phyloP scores from a whole-genome alignment of 2,797 vertebrate species.

The Hirundo rustica region DNA sequence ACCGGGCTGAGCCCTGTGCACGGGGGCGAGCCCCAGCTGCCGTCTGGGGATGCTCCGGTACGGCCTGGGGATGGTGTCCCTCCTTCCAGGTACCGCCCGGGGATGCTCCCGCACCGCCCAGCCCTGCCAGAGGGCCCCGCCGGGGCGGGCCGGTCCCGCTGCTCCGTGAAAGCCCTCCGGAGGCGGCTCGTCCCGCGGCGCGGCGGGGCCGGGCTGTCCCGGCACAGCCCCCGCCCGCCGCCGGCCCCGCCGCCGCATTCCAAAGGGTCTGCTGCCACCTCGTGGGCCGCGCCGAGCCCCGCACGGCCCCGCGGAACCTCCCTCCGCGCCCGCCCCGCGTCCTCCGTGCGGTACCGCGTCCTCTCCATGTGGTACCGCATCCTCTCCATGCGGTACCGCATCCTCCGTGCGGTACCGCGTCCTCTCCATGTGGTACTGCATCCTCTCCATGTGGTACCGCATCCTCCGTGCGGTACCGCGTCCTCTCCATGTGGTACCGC shows the following conservation, averaged over 20 bases:
- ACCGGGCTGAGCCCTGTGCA: fast-evolving
- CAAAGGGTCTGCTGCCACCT: slow-evolving; percentile 77
- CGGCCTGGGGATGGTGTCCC: background rate
- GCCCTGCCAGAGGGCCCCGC: background rate
- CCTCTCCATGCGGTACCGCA: background rate
- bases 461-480: background rate
- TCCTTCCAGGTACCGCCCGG: background rate
- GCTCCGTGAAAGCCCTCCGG: background rate
- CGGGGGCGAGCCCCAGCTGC: fast-evolving
- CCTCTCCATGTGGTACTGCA: background rate
- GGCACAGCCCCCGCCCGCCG: background rate
- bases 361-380: too few species aligned
- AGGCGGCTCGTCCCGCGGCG: background rate
- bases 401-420: fast-evolving
- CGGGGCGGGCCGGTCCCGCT: background rate
- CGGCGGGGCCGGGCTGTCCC: background rate
- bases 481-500: background rate
- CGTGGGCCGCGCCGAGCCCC: slow-evolving; percentile 45
- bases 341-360: background rate
- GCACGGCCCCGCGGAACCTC: background rate
- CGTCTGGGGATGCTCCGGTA: background rate
- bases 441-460: background rate
- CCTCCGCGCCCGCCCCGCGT: background rate
- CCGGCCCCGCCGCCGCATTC: slow-evolving; percentile 12
- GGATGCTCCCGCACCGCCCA: fast-evolving